Evolutionary conservation across 2,797 vertebrate species (phyloP), one percentile per base, ranked within the genome.

Genomic region (Molossus alvarezi): DNA sequence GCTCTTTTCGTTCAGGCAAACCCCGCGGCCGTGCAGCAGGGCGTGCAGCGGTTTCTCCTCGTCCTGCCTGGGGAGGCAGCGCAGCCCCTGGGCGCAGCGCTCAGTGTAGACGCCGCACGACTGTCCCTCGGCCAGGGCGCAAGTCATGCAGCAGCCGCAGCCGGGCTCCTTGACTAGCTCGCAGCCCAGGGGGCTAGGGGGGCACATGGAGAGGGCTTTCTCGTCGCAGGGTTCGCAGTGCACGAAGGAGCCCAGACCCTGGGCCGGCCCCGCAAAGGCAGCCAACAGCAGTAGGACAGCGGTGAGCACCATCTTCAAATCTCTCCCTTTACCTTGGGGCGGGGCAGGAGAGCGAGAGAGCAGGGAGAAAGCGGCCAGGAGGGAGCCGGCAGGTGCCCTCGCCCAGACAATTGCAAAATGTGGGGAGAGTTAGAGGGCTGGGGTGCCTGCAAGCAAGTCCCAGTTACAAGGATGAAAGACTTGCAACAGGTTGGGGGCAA

Each of bases 111-210:
- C 99, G 94, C 99, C 99, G 98, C 99, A 99, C 97, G 99, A 98
- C 98, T 99, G 99, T 6, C 99, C 99, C 98, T 99, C 99, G 1
- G 99, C 98, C 98, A 99, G 99, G 95, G 99, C 99, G 98, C 99
- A 99, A 73, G 99, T 99, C 96, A 99, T 99, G 98, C 99, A 99
- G 99, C 99, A 99, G 98, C 99, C 99, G 98, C 99, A 99, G 98
- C 99, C 99, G 4, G 99, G 99, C 98, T 99, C 99, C 98, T 99
- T 99, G 97, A 99, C 99, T 98, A 99, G 98, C 99, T 99, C 99
- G 98, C 99, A 99, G 98, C 99, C 99, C 98, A 99, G 98, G 69
- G 99, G 99, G 94, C 99, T 98, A 96, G 99, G 99, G 81, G 99
- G 99, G 96, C 99, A 99, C 99, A 99, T 99, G 97, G 99, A 99